Percentiles rank a stretch among this genome's conserved stretches.
These are phyloP conservation scores for Eira barbara DNA, from an alignment of 2,113 vertebrate species.

Conservation along the genomic window DNA sequence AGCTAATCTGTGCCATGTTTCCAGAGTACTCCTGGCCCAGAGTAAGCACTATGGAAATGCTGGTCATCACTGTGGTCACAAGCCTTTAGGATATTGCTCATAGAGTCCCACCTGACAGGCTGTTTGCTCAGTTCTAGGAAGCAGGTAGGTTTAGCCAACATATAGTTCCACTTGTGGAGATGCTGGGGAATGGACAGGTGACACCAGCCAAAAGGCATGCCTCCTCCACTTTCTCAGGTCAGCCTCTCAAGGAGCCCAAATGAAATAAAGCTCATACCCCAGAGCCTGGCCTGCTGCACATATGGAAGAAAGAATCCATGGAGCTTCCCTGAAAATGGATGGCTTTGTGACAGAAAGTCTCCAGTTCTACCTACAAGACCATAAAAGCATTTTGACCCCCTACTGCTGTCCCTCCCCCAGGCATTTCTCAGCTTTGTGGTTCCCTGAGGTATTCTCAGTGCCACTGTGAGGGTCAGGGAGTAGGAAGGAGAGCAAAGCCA, in stretches of 20 bases:
- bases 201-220: neutral
- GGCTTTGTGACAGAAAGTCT: neutral
- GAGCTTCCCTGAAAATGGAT: accelerated
- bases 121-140: neutral
- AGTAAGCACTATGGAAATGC: neutral
- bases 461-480: neutral
- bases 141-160: neutral
- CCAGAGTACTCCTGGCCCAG: neutral
- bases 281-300: neutral
- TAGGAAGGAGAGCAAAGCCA: neutral
- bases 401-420: too few species aligned
- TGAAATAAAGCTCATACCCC: neutral
- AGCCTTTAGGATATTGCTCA: neutral
- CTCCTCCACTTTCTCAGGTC: neutral
- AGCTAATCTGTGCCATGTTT: neutral
- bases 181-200: neutral
- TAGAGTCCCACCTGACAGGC: neutral
- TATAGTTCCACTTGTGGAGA: neutral
- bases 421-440: neutral
- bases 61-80: neutral
- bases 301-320: neutral
- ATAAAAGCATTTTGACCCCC: neutral
- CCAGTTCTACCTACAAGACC: neutral
- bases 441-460: neutral
- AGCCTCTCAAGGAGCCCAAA: neutral